Conservation (phyloP, 1,140 invertebrate species). For the Heterodera carotae region DNA sequence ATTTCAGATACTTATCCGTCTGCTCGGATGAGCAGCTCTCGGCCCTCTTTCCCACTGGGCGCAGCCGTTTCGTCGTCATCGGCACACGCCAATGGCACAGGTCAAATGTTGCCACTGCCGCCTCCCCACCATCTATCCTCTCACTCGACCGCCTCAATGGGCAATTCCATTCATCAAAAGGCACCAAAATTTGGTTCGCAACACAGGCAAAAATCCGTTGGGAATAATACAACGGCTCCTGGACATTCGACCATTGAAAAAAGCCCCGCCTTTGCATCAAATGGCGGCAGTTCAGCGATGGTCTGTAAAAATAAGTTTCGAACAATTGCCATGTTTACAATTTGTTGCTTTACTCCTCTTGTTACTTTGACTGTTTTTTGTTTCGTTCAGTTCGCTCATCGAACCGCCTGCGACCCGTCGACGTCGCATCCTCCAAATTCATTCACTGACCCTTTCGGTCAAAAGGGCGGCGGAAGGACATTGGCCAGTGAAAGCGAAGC, state of each 20-base stretch:
- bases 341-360: no score
- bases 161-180: conserved; percentile 4
- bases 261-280: not conserved
- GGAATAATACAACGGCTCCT: not conserved
- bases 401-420: not conserved
- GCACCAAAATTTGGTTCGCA: conserved; percentile 14
- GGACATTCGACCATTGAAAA: not conserved
- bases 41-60: not conserved
- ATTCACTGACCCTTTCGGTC: not conserved
- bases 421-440: not conserved
- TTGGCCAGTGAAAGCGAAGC: not conserved
- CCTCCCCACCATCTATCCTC: not conserved
- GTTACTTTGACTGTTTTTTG: no score
- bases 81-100: not conserved
- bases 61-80: not conserved
- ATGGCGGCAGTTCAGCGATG: not conserved
- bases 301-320: not conserved
- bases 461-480: not conserved
- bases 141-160: conserved; percentile 19
- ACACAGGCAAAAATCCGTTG: conserved; percentile 1
- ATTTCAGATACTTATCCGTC: conserved; percentile 29
- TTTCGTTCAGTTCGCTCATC: not conserved
- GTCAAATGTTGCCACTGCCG: not conserved
- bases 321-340: no score
- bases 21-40: conserved; percentile 9